Base-by-base conservation (phyloP, 2,797 vertebrate species). In the Tapera naevia region DNA sequence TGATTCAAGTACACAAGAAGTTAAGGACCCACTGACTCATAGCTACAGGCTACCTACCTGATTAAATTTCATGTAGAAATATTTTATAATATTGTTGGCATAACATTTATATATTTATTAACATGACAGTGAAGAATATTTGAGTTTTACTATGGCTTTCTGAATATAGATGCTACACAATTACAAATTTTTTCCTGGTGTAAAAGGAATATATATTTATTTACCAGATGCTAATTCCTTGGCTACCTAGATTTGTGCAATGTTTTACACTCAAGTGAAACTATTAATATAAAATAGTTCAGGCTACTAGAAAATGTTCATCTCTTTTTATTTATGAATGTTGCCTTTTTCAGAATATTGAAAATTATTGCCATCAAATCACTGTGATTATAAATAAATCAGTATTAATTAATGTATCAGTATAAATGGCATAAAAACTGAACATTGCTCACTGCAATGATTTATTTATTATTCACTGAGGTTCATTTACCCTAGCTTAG, bases 191-290 rank as follows among this genome's bases (percentile, higher is more conserved):
- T 83, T 86, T 57, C 60, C 35, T 60, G 15, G 12, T 37, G 23
- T 30, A 70, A 72, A 51, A 87, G 67, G 27, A 89, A 69, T 11
- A 39, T 66, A 46, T 64, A 69, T 76, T 78, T 91, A n/a, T 75
- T 94, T 95, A 88, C 91, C 92, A 50, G 61, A 83, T 89, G 84
- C 83, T 95, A 83, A 92, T 93, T 89, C 87, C 86, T 89, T 90
- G 76, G 84, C 48, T 95, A 94, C 85, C 28, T 72, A 13, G 57
- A 27, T 66, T 89, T 88, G 66, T 64, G 54, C 81, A 64, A 58
- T 83, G 60, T 91, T 93, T 96, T 96, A 94, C 50, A 57, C 60
- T 83, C 79, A 88, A 80, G 80, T 41, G 39, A 92, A 84, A 89
- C 84, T 79, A 70, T 58, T 83, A 54, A 80, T 50, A 83, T 65